Evolutionary conservation across 2,888 invertebrate species (phyloP), one percentile per base, ranked within the genome.

Genomic region (Chrysotoxum bicinctum): DNA sequence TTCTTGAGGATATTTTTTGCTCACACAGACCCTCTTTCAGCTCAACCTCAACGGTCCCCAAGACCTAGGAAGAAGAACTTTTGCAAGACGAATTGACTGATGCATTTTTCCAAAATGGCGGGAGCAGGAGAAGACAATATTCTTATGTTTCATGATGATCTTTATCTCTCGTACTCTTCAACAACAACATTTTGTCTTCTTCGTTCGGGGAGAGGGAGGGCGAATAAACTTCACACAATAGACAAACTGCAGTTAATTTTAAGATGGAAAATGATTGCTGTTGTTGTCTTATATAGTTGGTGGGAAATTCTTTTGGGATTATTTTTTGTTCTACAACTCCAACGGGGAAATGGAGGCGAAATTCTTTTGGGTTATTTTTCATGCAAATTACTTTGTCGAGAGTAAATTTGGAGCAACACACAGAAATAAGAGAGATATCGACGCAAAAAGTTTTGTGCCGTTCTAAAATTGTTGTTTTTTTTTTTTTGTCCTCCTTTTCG

Each of bases 231-330:
- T 64, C 48, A 21, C 23, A 76, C 75, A 72, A 83, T 77, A 73
- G 56, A 80, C 73, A 81, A 80, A 85, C 79, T 84, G 84, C 84
- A 85, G 85, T 85, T 81, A 85, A 85, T 85, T 81, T 85, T 77
- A 76, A 76, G 69, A 85, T 85, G 72, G 68, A 81, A 81, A 81
- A 81, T 85, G 66, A 85, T 68, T 72, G 76, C 58, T 66, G 26
- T 72, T 62, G 26, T 76, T 72, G 80, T 74, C 74, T 58, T 74
- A 69, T 58, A 26, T 70, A 21, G 58, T 43, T 52, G 54, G 72
- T 19, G 23, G 60, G 40, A 60, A 76, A 80, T 76, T 77, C 58
- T 54, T 37, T 56, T 50, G 54, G 48, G 81, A 68, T 50, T 66
- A 45, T 66, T 50, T 64, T 64, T 64, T 66, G n/a, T 50, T 12